These are phyloP conservation scores for Garrulus glandarius DNA, from an alignment of 2,797 vertebrate species.

Conservation along the genomic window DNA sequence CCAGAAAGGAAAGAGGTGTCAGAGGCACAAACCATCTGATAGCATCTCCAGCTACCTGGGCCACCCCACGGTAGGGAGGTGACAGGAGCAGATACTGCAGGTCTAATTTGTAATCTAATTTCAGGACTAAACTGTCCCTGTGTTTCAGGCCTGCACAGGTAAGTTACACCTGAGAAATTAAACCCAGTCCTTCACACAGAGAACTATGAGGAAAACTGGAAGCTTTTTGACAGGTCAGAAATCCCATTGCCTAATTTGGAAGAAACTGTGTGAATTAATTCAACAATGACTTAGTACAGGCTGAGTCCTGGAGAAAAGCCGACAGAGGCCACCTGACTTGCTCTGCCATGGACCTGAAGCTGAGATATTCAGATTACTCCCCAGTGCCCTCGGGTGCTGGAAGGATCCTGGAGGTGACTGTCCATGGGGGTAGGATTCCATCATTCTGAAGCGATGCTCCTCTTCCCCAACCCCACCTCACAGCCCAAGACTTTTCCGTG, in stretches of 20 bases:
- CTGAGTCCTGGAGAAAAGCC: not conserved
- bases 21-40: not conserved
- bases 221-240: not conserved
- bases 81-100: not conserved
- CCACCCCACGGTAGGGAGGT: not conserved
- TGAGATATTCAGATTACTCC: not conserved
- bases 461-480: not conserved
- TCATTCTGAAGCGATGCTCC: not conserved
- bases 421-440: not conserved
- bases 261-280: not conserved
- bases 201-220: not conserved
- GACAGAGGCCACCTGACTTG: not conserved
- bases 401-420: not conserved
- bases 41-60: not conserved
- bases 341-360: not conserved
- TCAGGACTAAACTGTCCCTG: not conserved
- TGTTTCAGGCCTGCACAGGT: not conserved
- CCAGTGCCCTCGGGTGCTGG: not conserved
- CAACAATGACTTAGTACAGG: not conserved
- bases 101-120: rapidly evolving
- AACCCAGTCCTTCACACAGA: not conserved
- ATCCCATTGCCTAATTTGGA: not conserved
- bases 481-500: not conserved
- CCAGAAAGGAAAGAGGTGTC: not conserved
- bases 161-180: not conserved